phyloP scores from a whole-genome alignment of 2,113 vertebrate species.

The Speoplatyrhinus poulsoni region DNA sequence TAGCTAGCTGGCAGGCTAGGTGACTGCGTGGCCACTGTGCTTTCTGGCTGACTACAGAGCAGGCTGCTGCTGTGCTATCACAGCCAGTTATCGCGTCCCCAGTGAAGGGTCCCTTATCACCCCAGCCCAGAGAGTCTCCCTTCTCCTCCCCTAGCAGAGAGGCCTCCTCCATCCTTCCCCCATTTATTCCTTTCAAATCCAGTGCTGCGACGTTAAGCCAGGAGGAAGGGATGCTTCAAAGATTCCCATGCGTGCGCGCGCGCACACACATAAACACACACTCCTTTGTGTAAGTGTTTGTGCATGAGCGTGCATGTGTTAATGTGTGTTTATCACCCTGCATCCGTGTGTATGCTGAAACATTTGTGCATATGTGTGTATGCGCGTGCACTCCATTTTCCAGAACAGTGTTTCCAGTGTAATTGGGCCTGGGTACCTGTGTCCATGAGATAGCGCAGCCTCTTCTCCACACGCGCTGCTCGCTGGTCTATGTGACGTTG shows the following conservation, averaged over 20 bases:
- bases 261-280: slow-evolving; percentile 36
- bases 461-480: slow-evolving; percentile 99
- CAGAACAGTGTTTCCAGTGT: slow-evolving; percentile 99
- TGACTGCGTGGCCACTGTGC: no score
- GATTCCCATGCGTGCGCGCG: slow-evolving; percentile 40
- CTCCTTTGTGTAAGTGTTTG: not conserved
- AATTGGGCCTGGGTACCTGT: slow-evolving; percentile 99
- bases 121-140: slow-evolving; percentile 97
- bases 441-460: slow-evolving; percentile 99
- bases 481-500: slow-evolving; percentile 99
- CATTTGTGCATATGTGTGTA: slow-evolving; percentile 66
- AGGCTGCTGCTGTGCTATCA: slow-evolving; percentile 85
- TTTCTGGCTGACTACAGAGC: slow-evolving; percentile 53
- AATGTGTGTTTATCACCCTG: not conserved
- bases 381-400: slow-evolving; percentile 99
- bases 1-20: not conserved
- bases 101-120: slow-evolving; percentile 99
- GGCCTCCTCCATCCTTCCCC: slow-evolving; percentile 26
- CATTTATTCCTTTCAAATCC: slow-evolving; percentile 72
- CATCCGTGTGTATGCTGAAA: not conserved
- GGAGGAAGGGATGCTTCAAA: slow-evolving; percentile 67
- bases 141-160: slow-evolving; percentile 66
- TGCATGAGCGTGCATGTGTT: slow-evolving; percentile 69
- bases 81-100: slow-evolving; percentile 98
- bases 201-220: slow-evolving; percentile 86